Evolutionary conservation across 2,113 vertebrate genomes (phyloP), one percentile per base, ranked within the genome.

Genomic region (Psophia crepitans): DNA sequence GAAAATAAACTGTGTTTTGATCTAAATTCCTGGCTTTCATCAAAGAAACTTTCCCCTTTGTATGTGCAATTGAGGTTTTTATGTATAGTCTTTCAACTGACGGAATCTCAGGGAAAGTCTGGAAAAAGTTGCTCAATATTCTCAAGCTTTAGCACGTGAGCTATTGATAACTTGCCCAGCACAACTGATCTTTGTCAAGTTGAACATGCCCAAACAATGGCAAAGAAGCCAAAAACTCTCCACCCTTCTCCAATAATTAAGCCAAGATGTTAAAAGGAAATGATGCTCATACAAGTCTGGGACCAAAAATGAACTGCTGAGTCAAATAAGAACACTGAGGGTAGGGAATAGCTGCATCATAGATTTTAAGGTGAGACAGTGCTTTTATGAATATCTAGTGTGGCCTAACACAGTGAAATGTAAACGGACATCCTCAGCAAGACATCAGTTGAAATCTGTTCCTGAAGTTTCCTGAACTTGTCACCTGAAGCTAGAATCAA

Each of bases 1-100:
- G 78, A 96, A 95, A 96, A 93, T 69, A 97, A 94, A 83, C 16
- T 53, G 54, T 89, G 69, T 96, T 96, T 97, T 91, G 84, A 95
- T 95, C 87, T 95, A 90, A 95, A 96, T 91, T 91, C 66, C 66
- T 96, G 92, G 63, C 46, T 85, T 96, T 86, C 94, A 94, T 96
- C 90, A 94, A 95, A 97, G 89, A 90, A 90, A 88, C 27, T 61
- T 92, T 92, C 18, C 41, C 21, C 70, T 89, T 96, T 87, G 65
- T 90, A 79, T 75, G 54, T 65, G 66, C 41, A 87, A 87, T 53
- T 91, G 80, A 83, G 56, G 54, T 21, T 28, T 97, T 96, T 63
- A 86, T 63, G 48, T 81, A 76, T 76, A 79, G 65, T 69, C 70
- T 63, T 94, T 93, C 87, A 95, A 95, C 14, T 77, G 61, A 89